Base-by-base conservation (phyloP, 2,797 vertebrate species). In the Orestias chungarensis region DNA sequence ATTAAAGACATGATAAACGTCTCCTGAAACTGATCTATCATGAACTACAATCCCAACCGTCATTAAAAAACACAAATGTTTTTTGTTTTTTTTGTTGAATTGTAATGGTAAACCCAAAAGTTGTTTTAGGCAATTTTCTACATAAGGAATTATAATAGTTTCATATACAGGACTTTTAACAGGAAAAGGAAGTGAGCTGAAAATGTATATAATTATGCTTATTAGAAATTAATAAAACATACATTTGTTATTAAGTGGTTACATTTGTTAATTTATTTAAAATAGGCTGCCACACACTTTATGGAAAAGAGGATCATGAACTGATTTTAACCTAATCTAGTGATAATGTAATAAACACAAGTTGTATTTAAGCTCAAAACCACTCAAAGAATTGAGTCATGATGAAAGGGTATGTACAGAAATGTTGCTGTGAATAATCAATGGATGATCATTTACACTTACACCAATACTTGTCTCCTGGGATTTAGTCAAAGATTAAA, bases 391-490 rank as follows among this genome's bases (percentile, higher is more conserved):
- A 4, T 0, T 6, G 3, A 33, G 20, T 33, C 29, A 20, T 35
- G 31, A 59, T 35, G 18, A 4, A 59, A 33, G 18, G 6, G 50
- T 50, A 54, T 54, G 23, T 11, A 62, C 35, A n/a, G 6, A 61
- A 38, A 62, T 7, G 2, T 62, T n/a, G 59, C 1, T 2, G n/a
- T 38, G 38, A 62, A 40, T 10, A 62, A 15, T 61, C 35, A 61
- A 9, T 23, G 20, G 31, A 59, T n/a, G n/a, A n/a, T n/a, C n/a
- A n/a, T n/a, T n/a, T n/a, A n/a, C n/a, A n/a, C n/a, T 44, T 33
- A 59, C 52, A 79, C 47, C 67, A 70, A 23, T 31, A 7, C 9
- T 35, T 38, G 23, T 66, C 1, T 67, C n/a, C 20, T 20, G 27
- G 66, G 12, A 66, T 66, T 52, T 31, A 46, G 73, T 20, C 44